Evolutionary conservation across 1,140 invertebrate genomes (phyloP), one percentile per base, ranked within the genome.

Genomic region (Drosophila funebris): DNA sequence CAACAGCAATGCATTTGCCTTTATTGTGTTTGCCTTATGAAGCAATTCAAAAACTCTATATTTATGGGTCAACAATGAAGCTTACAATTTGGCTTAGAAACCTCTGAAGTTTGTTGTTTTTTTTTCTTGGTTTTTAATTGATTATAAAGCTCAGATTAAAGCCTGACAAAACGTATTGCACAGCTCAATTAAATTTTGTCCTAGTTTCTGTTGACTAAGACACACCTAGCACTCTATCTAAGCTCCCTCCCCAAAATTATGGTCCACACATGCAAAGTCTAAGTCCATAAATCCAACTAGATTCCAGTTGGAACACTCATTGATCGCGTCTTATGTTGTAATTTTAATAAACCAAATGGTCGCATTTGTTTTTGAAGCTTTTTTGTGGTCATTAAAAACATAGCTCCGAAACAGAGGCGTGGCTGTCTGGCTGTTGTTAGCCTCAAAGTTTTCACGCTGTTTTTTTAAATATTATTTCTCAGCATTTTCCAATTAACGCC

Each of bases 401-500:
- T 62, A 37, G 8, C 46, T 24, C 3, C 6, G 7, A 57, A 36
- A 57, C 57, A 44, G 36, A 39, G 58, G 31, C 58, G 44, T 8
- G 13, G 57, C 5, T 27, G 24, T 27, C 20, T 8, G 13, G 57
- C 5, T 27, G 24, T 27, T 31, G 20, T n/a, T 41, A 39, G 37
- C 29, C 41, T 31, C 9, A 20, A 31, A 52, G 8, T 31, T 39
- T 52, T 33, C 8, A 4, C 29, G 18, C 6, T 20, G 5, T 29
- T 39, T 36, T 46, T 41, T 41, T 13, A n/a, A n/a, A n/a, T n/a
- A n/a, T n/a, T n/a, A n/a, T 39, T 48, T 36, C 13, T 22, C 33
- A 60, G 13, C n/a, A 54, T 73, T 73, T 73, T 67, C 64, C 66
- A 61, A 69, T 73, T 69, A 74, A 70, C 71, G 66, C 44, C 41